Evolutionary conservation across 2,797 vertebrate genomes (phyloP).

Genomic region (Microctenopoma lineatum): DNA sequence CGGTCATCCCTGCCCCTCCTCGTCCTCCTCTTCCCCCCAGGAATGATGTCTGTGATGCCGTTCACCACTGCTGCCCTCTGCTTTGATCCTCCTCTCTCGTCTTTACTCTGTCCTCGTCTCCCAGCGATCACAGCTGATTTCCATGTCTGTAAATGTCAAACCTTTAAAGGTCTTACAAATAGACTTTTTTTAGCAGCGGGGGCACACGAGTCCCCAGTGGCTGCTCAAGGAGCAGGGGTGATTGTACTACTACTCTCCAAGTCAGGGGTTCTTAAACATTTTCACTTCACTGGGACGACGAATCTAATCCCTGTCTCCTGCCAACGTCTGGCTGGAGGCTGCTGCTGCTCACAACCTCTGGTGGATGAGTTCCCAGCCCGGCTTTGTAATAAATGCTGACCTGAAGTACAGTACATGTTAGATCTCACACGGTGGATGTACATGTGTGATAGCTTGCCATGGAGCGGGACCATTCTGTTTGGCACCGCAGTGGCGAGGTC

Average conservation of each 20-base stretch:
- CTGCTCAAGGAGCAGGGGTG: slow-evolving; percentile 51
- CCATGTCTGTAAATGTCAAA: slow-evolving; percentile 81
- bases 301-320: too few relatives aligned
- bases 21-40: background rate
- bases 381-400: background rate
- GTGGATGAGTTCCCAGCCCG: background rate
- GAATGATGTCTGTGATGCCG: background rate
- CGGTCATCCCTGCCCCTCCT: slow-evolving; percentile 1
- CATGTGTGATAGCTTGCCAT: background rate
- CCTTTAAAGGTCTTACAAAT: slow-evolving; percentile 71
- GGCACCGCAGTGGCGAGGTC: background rate
- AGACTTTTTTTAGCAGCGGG: slow-evolving; percentile 47
- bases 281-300: slow-evolving; percentile 5
- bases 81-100: slow-evolving; percentile 7
- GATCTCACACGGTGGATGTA: background rate
- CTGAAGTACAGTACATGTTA: background rate
- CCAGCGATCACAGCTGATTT: slow-evolving; percentile 61
- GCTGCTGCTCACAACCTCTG: too few relatives aligned
- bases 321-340: too few relatives aligned
- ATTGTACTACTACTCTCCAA: slow-evolving; percentile 46
- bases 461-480: background rate
- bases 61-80: slow-evolving; percentile 8
- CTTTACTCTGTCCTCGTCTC: slow-evolving; percentile 29
- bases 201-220: slow-evolving; percentile 38
- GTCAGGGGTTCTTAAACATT: slow-evolving; percentile 49